These are phyloP conservation scores for Drepanosiphum platanoidis DNA, from an alignment of 2,888 invertebrate species.

Conservation along the genomic window DNA sequence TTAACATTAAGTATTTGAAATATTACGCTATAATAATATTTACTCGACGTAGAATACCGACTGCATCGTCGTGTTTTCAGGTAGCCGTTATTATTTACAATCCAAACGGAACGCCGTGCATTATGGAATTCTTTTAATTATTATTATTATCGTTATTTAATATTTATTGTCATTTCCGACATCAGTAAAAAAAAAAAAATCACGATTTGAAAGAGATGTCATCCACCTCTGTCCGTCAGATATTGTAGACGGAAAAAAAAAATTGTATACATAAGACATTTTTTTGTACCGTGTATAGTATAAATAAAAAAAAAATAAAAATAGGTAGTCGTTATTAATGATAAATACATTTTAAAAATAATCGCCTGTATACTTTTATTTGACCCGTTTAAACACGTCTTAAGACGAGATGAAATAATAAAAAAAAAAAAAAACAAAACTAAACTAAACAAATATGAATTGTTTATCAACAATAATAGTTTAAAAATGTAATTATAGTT, in stretches of 20 bases:
- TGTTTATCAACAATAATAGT: slow-evolving; percentile 13
- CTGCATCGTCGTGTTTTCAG: neutral
- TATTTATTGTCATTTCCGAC: neutral
- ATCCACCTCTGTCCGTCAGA: neutral
- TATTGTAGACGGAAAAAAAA: neutral
- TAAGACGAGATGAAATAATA: neutral
- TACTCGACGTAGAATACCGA: neutral
- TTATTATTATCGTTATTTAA: neutral
- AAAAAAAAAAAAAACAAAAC: neutral
- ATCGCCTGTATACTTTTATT: neutral
- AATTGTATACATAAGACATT: neutral
- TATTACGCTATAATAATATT: too few species aligned
- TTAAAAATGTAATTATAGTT: neutral
- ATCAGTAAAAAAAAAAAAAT: neutral
- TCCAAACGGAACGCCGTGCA: neutral
- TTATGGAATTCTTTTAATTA: neutral
- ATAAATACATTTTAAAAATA: neutral
- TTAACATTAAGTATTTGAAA: too few species aligned
- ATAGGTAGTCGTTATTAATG: neutral
- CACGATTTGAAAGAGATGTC: neutral
- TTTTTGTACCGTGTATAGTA: neutral
- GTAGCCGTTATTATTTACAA: neutral
- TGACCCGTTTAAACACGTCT: neutral
- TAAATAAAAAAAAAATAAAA: neutral
- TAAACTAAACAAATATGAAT: neutral